Base-by-base conservation (phyloP, 1,140 invertebrate genomes). In the Drosophila melanica region DNA sequence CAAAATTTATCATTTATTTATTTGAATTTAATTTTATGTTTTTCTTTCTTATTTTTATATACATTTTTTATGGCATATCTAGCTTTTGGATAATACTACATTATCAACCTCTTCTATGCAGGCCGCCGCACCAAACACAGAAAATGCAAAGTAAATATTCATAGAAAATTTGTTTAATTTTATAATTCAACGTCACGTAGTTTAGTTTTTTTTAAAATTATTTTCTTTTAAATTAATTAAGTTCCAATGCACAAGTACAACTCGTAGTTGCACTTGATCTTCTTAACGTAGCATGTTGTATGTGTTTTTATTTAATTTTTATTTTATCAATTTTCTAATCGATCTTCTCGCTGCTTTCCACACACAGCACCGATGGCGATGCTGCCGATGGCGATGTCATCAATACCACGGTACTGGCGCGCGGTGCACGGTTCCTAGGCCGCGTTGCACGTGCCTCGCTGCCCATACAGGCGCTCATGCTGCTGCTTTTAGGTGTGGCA, bases 381-480 rank as follows among this genome's bases (percentile, higher is more conserved):
- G 92, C 92, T 92, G 91, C 79, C 71, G 92, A 93, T 85, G 90
- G 89, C 81, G 93, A 93, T 92, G 93, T 93, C 75, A 93, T 94
- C 82, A 94, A 95, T 86, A 94, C 93, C 58, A 94, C 95, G 73
- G 94, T 95, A 55, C 93, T 97, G 75, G 93, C 94, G 42, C 94
- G 95, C 84, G 95, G 96, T 75, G 95, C 95, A 81, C 94, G 95
- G 47, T 98, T 98, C 94, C 93, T 98, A 84, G 95, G 95, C 68
- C 95, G 98, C 85, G 98, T 98, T 60, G 93, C 98, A 64, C 94
- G 97, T 87, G 96, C 97, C 37, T 98, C 97, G 11, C 93, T 99
- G 68, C 98, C 98, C 30, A 97, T 99, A 87, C 97, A 98, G 92
- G 96, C 97, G 37, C 92, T 98, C 69, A 96, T 98, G 93, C 93